Evolutionary conservation across 2,113 vertebrate genomes (phyloP), one percentile per base, ranked within the genome.

Genomic region (Dicaeum eximium): DNA sequence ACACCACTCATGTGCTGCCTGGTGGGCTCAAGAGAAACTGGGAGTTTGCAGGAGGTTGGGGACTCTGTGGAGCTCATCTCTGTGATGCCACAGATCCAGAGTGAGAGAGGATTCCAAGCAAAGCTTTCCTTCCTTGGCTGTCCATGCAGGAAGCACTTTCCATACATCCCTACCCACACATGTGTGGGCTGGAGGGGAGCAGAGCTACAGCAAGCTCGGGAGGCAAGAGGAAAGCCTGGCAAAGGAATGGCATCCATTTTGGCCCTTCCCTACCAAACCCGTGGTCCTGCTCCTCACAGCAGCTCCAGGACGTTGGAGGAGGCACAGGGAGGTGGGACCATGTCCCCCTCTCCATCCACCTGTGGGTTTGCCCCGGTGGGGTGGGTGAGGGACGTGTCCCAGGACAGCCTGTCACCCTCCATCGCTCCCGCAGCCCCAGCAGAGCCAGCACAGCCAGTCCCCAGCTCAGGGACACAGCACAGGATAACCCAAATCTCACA

Each of bases 141-240:
- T 24, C 83, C 10, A 0, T 3, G 25, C 0, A 0, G 74, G 33
- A 71, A 79, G 16, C 24, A 0, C 22, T 20, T 25, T 4, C 56
- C 33, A 1, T 3, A 1, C 1, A 19, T 18, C n/a, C 72, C 16
- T 7, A 2, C 11, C 1, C 42, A 13, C 11, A 1, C 3, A 16
- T 0, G 8, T 9, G 0, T 4, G 33, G 56, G 42, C 20, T 38
- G 50, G 15, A 35, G 64, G 12, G 8, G n/a, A 62, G 35, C 31
- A 35, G 50, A 73, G 86, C 82, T 16, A 5, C 33, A 8, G 71
- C 25, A 13, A 45, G 57, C 33, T 3, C 21, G 25, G 62, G 38
- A 35, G 51, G 60, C 2, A 15, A 45, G 25, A 30, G 47, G 28
- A 30, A 54, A 61, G n/a, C n/a, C 47, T 27, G 22, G 31, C n/a